phyloP scores from a whole-genome alignment of 2,797 vertebrate genomes.

The Thripadectes ignobilis region DNA sequence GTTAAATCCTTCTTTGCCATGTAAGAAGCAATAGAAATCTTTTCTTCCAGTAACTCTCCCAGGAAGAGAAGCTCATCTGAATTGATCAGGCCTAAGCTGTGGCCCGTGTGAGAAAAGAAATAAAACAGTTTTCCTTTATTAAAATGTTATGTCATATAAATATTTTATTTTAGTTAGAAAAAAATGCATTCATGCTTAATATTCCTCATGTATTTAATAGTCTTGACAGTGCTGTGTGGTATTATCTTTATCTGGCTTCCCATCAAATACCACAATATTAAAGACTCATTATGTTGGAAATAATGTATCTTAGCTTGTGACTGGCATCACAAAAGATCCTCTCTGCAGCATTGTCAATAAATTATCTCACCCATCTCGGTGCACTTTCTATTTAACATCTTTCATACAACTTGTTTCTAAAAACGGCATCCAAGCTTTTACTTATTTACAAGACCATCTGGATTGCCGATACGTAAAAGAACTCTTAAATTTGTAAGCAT shows the following conservation, averaged over 20 bases:
- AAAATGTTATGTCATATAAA: background rate
- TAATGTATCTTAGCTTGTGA: background rate
- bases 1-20: slow-evolving; percentile 42
- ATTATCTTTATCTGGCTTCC: background rate
- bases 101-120: background rate
- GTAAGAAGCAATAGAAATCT: background rate
- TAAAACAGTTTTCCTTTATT: slow-evolving; percentile 20
- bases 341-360: background rate
- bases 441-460: slow-evolving; percentile 48
- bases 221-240: background rate
- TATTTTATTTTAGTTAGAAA: slow-evolving; percentile 43
- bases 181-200: slow-evolving; percentile 35
- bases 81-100: background rate
- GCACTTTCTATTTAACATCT: background rate
- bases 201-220: slow-evolving; percentile 18
- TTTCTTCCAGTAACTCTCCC: background rate
- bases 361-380: background rate
- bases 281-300: background rate
- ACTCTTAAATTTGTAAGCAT: slow-evolving; percentile 8
- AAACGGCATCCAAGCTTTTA: background rate
- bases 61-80: background rate
- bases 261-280: background rate
- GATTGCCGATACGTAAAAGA: background rate
- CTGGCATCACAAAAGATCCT: background rate
- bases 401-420: slow-evolving; percentile 21